phyloP scores from a whole-genome alignment of 2,797 vertebrate genomes.

The Bovichtus diacanthus region DNA sequence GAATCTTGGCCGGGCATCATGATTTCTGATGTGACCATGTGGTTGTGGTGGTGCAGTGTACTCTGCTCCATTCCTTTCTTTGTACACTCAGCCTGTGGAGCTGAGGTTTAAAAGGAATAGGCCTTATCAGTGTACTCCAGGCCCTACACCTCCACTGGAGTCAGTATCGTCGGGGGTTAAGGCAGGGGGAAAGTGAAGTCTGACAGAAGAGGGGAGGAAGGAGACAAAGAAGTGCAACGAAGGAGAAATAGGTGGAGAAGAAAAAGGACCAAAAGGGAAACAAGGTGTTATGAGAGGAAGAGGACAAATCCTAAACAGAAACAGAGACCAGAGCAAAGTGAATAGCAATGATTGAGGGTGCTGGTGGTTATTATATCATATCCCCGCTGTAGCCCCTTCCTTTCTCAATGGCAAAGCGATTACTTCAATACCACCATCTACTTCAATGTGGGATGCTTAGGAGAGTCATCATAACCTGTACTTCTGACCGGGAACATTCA shows the following conservation, averaged over 20 bases:
- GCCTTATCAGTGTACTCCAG: slow-evolving; percentile 85
- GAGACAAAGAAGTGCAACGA: slow-evolving; percentile 28
- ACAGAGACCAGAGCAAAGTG: slow-evolving; percentile 27
- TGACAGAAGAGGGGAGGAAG: slow-evolving; percentile 17
- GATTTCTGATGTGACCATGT: slow-evolving; percentile 44
- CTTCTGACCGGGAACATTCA: slow-evolving; percentile 6
- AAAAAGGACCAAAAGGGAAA: slow-evolving; percentile 14
- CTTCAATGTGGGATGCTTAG: slow-evolving; percentile 32
- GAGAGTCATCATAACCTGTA: slow-evolving; percentile 26
- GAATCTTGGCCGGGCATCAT: slow-evolving; percentile 32
- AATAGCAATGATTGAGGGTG: slow-evolving; percentile 24
- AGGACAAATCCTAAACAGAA: slow-evolving; percentile 19
- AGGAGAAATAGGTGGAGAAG: slow-evolving; percentile 22
- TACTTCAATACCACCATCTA: slow-evolving; percentile 28
- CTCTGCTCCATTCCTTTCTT: slow-evolving; percentile 54
- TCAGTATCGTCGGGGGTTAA: slow-evolving; percentile 58
- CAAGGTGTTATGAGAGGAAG: slow-evolving; percentile 11
- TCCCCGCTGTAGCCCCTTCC: slow-evolving; percentile 36
- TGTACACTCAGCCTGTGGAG: slow-evolving; percentile 72
- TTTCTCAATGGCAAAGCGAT: slow-evolving; percentile 47
- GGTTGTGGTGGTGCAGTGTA: slow-evolving; percentile 32
- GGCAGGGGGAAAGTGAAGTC: slow-evolving; percentile 28
- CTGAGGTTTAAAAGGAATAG: slow-evolving; percentile 72
- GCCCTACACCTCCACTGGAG: slow-evolving; percentile 74
- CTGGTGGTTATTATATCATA: slow-evolving; percentile 30